Percentiles rank a stretch among this genome's conserved stretches.
Conservation (phyloP, 2,113 vertebrate genomes). For the Ceyx cyanopectus region DNA sequence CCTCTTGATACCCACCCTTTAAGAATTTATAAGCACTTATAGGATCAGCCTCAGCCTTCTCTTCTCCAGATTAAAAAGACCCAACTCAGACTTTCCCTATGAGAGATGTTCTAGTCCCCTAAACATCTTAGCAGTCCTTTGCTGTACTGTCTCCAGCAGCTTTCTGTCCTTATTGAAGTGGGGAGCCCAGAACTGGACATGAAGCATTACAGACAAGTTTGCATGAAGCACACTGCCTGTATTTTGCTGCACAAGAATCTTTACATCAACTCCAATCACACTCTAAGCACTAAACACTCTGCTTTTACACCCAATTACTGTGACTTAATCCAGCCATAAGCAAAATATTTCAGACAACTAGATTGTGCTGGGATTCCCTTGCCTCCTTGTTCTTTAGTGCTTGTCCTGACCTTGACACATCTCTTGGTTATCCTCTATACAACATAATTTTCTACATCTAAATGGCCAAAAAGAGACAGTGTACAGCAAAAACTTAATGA, state of each 20-base stretch:
- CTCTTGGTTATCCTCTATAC: neutral
- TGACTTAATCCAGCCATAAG: constrained; percentile 24
- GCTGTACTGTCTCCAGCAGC: no score
- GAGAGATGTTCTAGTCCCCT: no score
- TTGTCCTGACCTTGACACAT: constrained; percentile 53
- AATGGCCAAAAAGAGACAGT: constrained; percentile 11
- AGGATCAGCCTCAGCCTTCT: no score
- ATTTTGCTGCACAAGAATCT: neutral
- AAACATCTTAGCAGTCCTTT: no score
- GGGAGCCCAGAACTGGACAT: no score
- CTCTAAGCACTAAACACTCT: neutral
- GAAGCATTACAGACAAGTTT: neutral
- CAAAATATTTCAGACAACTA: constrained; percentile 34
- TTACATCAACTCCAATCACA: neutral
- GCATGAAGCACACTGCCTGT: neutral
- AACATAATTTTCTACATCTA: neutral
- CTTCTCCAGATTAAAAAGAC: no score
- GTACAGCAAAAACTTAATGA: constrained; percentile 36
- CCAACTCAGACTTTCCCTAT: no score
- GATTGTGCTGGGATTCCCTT: constrained; percentile 8
- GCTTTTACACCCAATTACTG: constrained; percentile 26
- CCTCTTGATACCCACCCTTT: no score
- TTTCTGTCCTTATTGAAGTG: no score
- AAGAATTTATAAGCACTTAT: no score
- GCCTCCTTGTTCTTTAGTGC: constrained; percentile 13